Conservation (phyloP, 1,140 invertebrate species). For the Hycleus phaleratus region DNA sequence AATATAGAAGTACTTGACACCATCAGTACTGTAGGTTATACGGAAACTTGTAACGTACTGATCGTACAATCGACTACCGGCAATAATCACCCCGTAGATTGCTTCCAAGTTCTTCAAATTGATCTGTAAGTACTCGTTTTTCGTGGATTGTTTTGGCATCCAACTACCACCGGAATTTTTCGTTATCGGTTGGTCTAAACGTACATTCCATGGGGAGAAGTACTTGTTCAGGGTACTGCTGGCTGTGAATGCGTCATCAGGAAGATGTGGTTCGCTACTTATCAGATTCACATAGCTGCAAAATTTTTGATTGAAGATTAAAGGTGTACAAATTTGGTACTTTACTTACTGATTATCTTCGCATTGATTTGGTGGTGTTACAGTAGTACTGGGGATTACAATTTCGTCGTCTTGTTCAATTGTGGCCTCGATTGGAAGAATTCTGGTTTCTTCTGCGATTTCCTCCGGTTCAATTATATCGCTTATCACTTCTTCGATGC, state of each 20-base stretch:
- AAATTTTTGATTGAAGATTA: background rate
- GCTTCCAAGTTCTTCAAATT: constrained; percentile 53
- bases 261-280: constrained; percentile 45
- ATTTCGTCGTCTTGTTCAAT: background rate
- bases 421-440: background rate
- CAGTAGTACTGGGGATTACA: background rate
- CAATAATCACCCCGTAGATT: constrained; percentile 63
- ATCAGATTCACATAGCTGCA: constrained; percentile 43
- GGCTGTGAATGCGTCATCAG: constrained; percentile 50
- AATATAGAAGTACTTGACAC: constrained; percentile 20
- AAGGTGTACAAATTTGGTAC: constrained; percentile 30
- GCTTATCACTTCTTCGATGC: constrained; percentile 22
- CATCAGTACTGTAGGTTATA: constrained; percentile 53
- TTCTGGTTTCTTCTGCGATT: background rate
- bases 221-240: constrained; percentile 45
- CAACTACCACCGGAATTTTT: constrained; percentile 49
- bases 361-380: constrained; percentile 38
- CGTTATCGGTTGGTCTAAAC: constrained; percentile 40
- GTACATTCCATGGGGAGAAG: constrained; percentile 47
- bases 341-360: constrained; percentile 29
- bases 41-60: constrained; percentile 70
- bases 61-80: constrained; percentile 55
- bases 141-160: constrained; percentile 50
- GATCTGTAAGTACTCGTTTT: constrained; percentile 63
- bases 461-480: background rate